These are phyloP conservation scores for Rhizomys pruinosus DNA, from an alignment of 2,113 vertebrate genomes.

Conservation along the genomic window DNA sequence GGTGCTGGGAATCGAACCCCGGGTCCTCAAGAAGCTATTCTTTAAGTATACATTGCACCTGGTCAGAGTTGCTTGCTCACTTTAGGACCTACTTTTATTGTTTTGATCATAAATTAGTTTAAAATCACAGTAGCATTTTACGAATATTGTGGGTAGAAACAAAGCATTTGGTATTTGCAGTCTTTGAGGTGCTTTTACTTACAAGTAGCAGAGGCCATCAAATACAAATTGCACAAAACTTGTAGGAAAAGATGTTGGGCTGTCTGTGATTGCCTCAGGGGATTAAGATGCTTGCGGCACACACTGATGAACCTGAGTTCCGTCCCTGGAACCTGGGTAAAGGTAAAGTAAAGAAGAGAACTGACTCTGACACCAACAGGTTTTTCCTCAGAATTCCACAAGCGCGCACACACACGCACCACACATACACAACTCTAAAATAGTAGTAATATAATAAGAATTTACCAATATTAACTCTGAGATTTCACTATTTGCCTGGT, in stretches of 20 bases:
- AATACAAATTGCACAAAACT: constrained; percentile 43
- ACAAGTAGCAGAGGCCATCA: background rate
- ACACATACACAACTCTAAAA: too few species aligned
- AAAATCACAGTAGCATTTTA: constrained; percentile 34
- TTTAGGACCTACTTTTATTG: constrained; percentile 52
- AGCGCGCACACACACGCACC: too few species aligned
- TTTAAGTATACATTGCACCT: background rate
- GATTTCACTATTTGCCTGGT: background rate
- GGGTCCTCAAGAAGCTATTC: background rate
- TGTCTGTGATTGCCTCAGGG: background rate
- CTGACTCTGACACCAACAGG: too few species aligned
- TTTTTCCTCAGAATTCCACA: background rate
- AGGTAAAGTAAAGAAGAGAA: too few species aligned
- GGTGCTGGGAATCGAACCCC: too few species aligned
- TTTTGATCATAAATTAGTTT: constrained; percentile 29
- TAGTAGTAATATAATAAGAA: background rate
- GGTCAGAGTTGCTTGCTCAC: constrained; percentile 19
- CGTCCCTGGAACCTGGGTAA: background rate
- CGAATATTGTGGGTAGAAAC: constrained; percentile 31
- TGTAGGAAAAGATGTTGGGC: background rate
- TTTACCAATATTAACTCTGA: background rate
- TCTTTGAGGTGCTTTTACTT: constrained; percentile 46
- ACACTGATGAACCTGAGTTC: background rate
- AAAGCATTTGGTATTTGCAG: background rate
- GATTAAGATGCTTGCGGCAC: background rate